Conservation (phyloP, 1,140 invertebrate species). For the Tribolium castaneum region DNA sequence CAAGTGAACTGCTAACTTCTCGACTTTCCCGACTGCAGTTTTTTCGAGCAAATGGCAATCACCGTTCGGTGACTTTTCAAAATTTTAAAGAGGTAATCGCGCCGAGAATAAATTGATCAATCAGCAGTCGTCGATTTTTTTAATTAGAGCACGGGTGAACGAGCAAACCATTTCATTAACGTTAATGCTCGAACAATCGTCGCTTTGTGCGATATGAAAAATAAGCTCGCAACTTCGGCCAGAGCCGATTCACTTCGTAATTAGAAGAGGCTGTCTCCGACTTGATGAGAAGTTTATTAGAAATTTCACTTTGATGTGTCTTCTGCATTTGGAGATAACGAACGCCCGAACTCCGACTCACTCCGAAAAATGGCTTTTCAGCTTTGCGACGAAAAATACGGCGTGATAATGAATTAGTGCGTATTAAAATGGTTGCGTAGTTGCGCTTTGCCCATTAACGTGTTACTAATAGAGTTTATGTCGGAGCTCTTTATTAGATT, state of each 20-base stretch:
- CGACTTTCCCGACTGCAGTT: conserved; percentile 17
- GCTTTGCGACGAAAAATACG: neutral
- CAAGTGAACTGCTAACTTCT: conserved; percentile 32
- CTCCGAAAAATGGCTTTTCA: neutral
- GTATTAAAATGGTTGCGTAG: conserved; percentile 21
- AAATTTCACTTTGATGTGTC: conserved; percentile 33
- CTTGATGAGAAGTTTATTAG: conserved; percentile 17
- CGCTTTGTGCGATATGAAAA: conserved; percentile 24
- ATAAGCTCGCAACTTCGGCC: neutral
- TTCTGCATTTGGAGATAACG: neutral
- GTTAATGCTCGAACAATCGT: conserved; percentile 17
- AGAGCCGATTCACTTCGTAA: conserved; percentile 15
- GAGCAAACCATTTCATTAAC: conserved; percentile 14
- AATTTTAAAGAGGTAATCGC: conserved; percentile 7
- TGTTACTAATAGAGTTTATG: conserved; percentile 43
- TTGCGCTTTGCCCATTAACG: conserved; percentile 37
- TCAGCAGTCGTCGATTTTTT: conserved; percentile 16
- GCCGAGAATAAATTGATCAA: conserved; percentile 10
- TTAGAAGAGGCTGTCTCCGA: conserved; percentile 1
- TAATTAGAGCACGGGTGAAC: neutral
- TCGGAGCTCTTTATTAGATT: conserved; percentile 43
- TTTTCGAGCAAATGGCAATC: conserved; percentile 15
- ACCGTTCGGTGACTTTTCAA: conserved; percentile 7
- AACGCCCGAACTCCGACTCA: neutral
- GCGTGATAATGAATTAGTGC: conserved; percentile 17